phyloP scores from a whole-genome alignment of 2,113 vertebrate species.

The Rhinoderma darwinii region DNA sequence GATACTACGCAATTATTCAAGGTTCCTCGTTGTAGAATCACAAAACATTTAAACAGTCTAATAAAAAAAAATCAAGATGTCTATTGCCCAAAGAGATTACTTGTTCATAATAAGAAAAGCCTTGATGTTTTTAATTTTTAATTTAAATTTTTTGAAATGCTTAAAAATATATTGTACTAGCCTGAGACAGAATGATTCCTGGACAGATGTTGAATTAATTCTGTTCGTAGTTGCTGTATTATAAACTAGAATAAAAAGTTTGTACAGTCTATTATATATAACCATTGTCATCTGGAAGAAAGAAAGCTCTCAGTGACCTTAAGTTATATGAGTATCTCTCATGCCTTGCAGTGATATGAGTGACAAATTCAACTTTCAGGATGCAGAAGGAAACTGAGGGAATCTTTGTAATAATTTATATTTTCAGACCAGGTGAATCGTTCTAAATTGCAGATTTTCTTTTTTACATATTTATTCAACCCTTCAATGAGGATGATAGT shows the following conservation, averaged over 20 bases:
- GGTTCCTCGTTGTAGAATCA: no score
- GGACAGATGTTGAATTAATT: constrained; percentile 52
- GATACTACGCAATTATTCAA: no score
- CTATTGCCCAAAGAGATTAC: not conserved
- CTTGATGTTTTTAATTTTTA: not conserved
- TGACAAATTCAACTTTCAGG: not conserved
- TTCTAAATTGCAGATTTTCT: not conserved
- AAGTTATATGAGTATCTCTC: constrained; percentile 29
- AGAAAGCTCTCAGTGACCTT: constrained; percentile 35
- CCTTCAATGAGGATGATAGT: no score
- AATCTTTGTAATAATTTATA: not conserved
- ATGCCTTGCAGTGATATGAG: not conserved
- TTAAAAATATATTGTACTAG: constrained; percentile 39
- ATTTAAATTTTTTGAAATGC: not conserved
- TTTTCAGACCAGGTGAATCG: not conserved
- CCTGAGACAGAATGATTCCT: constrained; percentile 24
- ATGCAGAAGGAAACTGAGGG: not conserved
- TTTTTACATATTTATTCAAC: not conserved
- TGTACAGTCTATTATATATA: constrained; percentile 37
- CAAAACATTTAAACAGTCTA: not conserved
- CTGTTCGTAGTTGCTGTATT: constrained; percentile 36
- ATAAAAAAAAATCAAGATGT: not conserved
- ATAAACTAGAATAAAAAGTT: constrained; percentile 33
- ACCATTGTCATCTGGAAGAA: constrained; percentile 43
- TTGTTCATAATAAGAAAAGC: not conserved